phyloP scores from a whole-genome alignment of 2,797 vertebrate species.

The Pelochelys cantorii region DNA sequence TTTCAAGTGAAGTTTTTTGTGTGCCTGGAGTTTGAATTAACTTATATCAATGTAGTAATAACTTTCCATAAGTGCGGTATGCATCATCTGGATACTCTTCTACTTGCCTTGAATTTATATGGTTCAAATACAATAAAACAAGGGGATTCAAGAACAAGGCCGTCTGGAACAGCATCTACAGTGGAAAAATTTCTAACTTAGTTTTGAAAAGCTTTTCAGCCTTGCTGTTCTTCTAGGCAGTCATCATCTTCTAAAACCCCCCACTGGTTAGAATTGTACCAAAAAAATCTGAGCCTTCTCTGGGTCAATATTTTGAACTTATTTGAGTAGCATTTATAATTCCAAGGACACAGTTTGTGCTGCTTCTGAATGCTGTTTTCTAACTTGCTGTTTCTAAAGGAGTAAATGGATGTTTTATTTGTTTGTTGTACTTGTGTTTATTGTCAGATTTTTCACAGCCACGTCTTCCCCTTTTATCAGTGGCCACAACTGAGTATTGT shows the following conservation, averaged over 20 bases:
- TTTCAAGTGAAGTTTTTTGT: not conserved
- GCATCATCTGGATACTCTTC: not conserved
- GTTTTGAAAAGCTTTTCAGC: accelerated
- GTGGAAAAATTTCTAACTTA: accelerated
- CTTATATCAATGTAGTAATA: not conserved
- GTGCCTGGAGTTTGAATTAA: not conserved
- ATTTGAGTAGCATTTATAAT: not conserved
- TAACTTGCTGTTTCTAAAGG: conserved; percentile 7
- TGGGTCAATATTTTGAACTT: not conserved
- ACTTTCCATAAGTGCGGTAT: not conserved
- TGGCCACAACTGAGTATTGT: not conserved
- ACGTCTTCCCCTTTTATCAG: not conserved
- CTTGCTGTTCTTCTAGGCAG: accelerated
- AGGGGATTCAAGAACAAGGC: accelerated
- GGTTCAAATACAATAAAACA: accelerated
- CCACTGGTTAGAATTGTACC: accelerated
- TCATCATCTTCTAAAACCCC: not conserved
- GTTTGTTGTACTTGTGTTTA: not conserved
- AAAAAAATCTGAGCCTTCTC: accelerated
- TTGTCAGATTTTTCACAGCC: not conserved
- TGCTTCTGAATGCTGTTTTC: conserved; percentile 12
- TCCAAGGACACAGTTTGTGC: not conserved
- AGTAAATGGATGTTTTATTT: conserved; percentile 45
- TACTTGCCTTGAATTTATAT: accelerated
- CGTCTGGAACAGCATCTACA: accelerated